Base-by-base conservation (phyloP, 2,888 invertebrate species). In the Drosophila greeni region DNA sequence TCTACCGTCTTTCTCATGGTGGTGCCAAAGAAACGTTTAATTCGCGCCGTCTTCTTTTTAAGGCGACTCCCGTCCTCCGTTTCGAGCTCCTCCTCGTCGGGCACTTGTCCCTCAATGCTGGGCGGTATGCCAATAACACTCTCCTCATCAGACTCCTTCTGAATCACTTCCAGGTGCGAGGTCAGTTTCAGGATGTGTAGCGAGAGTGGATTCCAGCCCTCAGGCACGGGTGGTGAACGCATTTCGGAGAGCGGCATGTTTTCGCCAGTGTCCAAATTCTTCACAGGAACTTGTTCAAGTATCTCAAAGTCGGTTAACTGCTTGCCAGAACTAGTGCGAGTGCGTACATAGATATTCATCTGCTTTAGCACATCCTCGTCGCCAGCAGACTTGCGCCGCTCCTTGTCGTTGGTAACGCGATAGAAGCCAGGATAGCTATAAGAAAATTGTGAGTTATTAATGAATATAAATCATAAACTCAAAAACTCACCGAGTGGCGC, bases 161-260 rank as follows among this genome's bases (percentile, higher is more conserved):
- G 92, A 77, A 95, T 94, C 87, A 96, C 97, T 89, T 97, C 96
- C 64, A 89, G 70, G 67, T 89, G 89, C 0, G 96, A 95, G 0
- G 97, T 97, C 60, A 97, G 90, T 66, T 97, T 91, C 94, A 98
- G 96, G 87, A 98, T 97, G 89, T 98, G 98, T 74, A 98, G 90
- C 20, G 97, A 96, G 62, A 98, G 91, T 5, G 98, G 98, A 91
- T 98, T 98, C 89, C 96, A 96, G 87, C 97, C 97, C 87, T 98
- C 98, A 42, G 89, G 89, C 70, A 88, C 88, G 56, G 89, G 89
- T 61, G 89, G 89, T 68, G 89, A 86, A 73, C 88, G 87, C 2
- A 98, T 97, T 82, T 95, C 94, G 86, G 96, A 97, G 65, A 98
- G 90, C n/a, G 98, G 97, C 78, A 98, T 94, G 76, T 95, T 92